Evolutionary conservation across 2,888 invertebrate genomes (phyloP).

Genomic region (Tiliacea aurago): DNA sequence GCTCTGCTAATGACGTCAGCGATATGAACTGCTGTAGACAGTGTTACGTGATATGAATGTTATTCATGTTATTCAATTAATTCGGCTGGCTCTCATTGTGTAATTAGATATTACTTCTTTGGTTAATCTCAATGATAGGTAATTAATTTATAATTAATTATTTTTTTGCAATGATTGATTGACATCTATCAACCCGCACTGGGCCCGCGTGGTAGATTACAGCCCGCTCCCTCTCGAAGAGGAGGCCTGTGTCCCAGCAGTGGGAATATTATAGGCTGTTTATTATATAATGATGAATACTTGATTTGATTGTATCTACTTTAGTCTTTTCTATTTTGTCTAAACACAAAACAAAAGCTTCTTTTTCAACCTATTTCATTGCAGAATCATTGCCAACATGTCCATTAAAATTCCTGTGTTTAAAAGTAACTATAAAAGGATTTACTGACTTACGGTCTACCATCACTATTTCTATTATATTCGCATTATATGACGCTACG

Average conservation of each 20-base stretch:
- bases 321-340: neutral
- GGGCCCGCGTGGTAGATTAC: too few species aligned
- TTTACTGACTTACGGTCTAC: slow-evolving; percentile 28
- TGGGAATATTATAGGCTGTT: too few species aligned
- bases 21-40: slow-evolving; percentile 22
- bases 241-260: too few species aligned
- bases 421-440: slow-evolving; percentile 42
- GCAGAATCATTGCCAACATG: neutral
- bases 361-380: slow-evolving; percentile 2
- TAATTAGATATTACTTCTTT: neutral
- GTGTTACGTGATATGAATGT: slow-evolving; percentile 25
- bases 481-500: slow-evolving; percentile 34
- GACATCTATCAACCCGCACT: too few species aligned
- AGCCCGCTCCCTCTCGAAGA: too few species aligned
- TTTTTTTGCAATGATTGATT: neutral
- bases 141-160: neutral
- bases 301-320: neutral
- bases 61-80: too few species aligned
- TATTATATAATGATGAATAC: too few species aligned
- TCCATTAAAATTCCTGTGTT: slow-evolving; percentile 27
- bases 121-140: neutral
- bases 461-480: slow-evolving; percentile 45
- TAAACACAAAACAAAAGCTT: neutral
- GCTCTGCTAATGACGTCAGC: slow-evolving; percentile 39
- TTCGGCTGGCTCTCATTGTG: slow-evolving; percentile 5